Base-by-base conservation (phyloP, 2,113 vertebrate genomes). In the Hemiscyllium ocellatum region DNA sequence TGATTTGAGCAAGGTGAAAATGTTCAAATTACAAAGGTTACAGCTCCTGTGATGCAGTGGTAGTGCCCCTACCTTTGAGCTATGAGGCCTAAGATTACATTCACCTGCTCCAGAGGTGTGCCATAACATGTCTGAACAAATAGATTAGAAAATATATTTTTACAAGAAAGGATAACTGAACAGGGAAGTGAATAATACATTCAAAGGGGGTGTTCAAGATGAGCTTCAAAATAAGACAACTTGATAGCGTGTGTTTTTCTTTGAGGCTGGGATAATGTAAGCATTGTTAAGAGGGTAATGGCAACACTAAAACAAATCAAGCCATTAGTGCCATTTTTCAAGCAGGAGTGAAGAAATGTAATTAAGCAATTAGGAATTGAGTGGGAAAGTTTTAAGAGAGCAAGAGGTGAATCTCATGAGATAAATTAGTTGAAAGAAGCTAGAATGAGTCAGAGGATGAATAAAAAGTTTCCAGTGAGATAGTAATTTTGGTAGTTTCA, bases 241-340 rank as follows among this genome's bases (percentile, higher is more conserved):
- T 37, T 52, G 96, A 20, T 94, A 50, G 37, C 5, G n/a, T 12
- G 8, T 56, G 29, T 29, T 80, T 80, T 78, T 80, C 29, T 52
- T 89, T 89, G 47, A 89, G 24, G 52, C 7, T 29, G 26, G 26
- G 86, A 24, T 61, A 3, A 52, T 56, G 24, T 33, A 29, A 15
- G 50, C 86, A 50, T 7, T 50, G 22, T 86, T 50, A 86, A 86
- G 1, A 86, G 78, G n/a, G 17, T 83, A 37, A 83, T 17, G n/a
- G 17, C 33, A 87, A 22, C 7, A 86, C 19, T 5, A 22, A 42
- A 50, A 24, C 85, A 50, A 87, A 87, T 19, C 12, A 22, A 89
- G 86, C 0, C 26, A 5, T 61, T 96, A 95, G 97, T 96, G 96
- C 97, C 97, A 96, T 96, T 96, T 47, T 97, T 97, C 98, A 95